Base-by-base conservation (phyloP, 2,113 vertebrate genomes). In the Turdus rufiventris region DNA sequence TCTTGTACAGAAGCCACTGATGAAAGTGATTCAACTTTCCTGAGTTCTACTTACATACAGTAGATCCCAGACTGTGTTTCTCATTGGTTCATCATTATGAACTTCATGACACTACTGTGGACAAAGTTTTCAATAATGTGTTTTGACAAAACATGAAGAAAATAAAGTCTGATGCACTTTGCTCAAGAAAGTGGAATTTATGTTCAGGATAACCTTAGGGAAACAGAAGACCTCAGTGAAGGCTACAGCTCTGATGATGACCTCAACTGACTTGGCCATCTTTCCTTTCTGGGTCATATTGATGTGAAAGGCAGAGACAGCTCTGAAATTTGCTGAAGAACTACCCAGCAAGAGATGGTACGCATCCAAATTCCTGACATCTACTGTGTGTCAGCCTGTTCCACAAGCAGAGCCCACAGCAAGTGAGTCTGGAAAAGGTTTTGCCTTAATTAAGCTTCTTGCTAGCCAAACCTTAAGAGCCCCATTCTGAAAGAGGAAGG, bases 231-330 rank as follows among this genome's bases (percentile, higher is more conserved):
- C 65, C 57, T 88, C 87, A 93, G 28, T 91, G 97, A 96, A 94
- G 89, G 75, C 89, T 93, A 72, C n/a, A 83, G 71, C 74, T 97
- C 91, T 97, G 96, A 97, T 68, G 68, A 84, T 92, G 85, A 96
- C 95, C 95, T 95, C 57, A 74, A 26, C 72, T 97, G 96, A 94
- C 95, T 92, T 79, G 80, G 60, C 77, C 50, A 45, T 95, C 89
- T 79, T 94, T 94, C 9, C 73, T 98, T 98, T 98, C 97, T 98
- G 98, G 98, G 98, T 99, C 97, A 97, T 93, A 66, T 42, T 99
- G 98, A 98, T 96, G 92, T 98, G 97, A 96, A 98, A 98, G 87
- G 97, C 96, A 94, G 96, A 98, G 98, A 98, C 97, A 97, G 97
- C 88, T 97, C 89, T 97, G 96, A 97, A 97, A 97, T 98, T 94